A percentile compares a stretch with the other conserved stretches of the same genome.
phyloP scores from a whole-genome alignment of 1,140 invertebrate genomes.

The Hypothenemus hampei region DNA sequence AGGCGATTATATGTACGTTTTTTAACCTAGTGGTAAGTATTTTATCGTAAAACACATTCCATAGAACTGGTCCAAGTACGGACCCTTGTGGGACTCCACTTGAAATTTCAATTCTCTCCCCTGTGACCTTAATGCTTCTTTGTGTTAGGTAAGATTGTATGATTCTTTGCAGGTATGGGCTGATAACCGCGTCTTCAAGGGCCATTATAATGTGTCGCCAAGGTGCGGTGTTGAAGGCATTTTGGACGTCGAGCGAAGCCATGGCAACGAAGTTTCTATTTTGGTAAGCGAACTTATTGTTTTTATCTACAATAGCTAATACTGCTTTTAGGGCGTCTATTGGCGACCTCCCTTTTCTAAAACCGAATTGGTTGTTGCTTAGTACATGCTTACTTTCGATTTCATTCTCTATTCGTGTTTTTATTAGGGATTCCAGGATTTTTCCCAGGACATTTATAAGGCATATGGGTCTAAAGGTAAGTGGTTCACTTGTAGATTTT shows the following conservation, averaged over 20 bases:
- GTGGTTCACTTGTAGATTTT: background rate
- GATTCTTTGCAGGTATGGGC: background rate
- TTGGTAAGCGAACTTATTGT: background rate
- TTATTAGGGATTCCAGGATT: constrained; percentile 9
- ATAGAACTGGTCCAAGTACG: constrained; percentile 38
- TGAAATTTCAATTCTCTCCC: background rate
- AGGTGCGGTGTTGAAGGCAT: background rate
- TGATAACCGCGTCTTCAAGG: background rate
- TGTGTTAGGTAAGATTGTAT: background rate
- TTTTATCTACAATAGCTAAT: background rate
- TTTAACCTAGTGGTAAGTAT: constrained; percentile 32
- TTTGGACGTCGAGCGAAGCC: background rate
- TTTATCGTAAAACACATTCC: constrained; percentile 39
- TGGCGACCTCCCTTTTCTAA: background rate
- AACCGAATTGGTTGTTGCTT: background rate
- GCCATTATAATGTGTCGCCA: background rate
- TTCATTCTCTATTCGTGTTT: constrained; percentile 1
- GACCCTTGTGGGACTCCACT: constrained; percentile 36
- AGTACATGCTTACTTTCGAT: background rate
- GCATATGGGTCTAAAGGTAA: constrained; percentile 17
- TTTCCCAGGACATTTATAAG: constrained; percentile 10
- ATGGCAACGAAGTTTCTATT: background rate
- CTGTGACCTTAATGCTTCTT: background rate
- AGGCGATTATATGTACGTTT: constrained; percentile 23
- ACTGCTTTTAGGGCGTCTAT: background rate